Evolutionary conservation across 2,797 vertebrate genomes (phyloP).

Genomic region (Centroberyx gerrardi): DNA sequence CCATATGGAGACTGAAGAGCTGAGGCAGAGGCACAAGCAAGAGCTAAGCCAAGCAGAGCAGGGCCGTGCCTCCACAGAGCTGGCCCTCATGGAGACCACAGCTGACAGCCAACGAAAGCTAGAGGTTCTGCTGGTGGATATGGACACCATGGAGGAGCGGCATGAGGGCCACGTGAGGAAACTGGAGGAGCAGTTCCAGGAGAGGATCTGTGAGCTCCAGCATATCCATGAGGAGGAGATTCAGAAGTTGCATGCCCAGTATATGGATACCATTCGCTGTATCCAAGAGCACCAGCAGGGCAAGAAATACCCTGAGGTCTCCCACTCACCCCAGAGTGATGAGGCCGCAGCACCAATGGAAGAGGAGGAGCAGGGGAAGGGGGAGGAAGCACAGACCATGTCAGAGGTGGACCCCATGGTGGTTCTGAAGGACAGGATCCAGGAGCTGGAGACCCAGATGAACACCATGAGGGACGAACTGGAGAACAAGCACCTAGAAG

Average conservation of each 20-base stretch:
- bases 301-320: constrained; percentile 55
- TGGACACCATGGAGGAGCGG: constrained; percentile 86
- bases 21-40: constrained; percentile 85
- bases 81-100: constrained; percentile 86
- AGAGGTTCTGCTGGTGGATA: constrained; percentile 86
- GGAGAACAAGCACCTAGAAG: constrained; percentile 92
- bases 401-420: constrained; percentile 86
- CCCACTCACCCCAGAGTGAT: neutral
- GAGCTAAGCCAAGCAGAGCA: constrained; percentile 87
- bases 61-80: constrained; percentile 84
- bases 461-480: constrained; percentile 93
- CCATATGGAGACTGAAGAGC: constrained; percentile 82
- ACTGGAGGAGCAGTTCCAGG: constrained; percentile 90
- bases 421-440: constrained; percentile 90
- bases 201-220: constrained; percentile 89
- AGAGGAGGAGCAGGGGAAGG: constrained; percentile 64
- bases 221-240: constrained; percentile 89
- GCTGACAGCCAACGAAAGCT: constrained; percentile 86
- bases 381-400: constrained; percentile 31
- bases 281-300: constrained; percentile 82
- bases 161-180: constrained; percentile 88
- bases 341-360: constrained; percentile 58
- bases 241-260: constrained; percentile 88
- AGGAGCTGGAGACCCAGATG: constrained; percentile 95
- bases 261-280: constrained; percentile 84